Percentiles rank a stretch among this genome's conserved stretches.
These are phyloP conservation scores for Corella eumyota DNA, from an alignment of 23 tunicate species.

Conservation along the genomic window DNA sequence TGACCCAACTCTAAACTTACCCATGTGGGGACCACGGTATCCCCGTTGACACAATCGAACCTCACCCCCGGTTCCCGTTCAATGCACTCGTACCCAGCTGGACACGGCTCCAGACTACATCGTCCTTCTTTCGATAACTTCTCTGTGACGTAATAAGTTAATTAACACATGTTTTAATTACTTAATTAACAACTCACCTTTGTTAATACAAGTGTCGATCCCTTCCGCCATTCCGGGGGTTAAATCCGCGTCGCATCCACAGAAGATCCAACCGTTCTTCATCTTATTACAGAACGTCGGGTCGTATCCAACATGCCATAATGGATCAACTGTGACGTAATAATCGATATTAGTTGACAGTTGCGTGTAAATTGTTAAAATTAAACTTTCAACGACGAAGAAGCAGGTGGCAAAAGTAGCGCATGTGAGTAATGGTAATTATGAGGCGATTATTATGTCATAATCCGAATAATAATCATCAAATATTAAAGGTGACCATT, in stretches of 20 bases:
- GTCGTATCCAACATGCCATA: slow-evolving; percentile 54
- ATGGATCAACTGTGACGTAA: slow-evolving; percentile 33
- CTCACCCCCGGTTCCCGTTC: slow-evolving; percentile 10
- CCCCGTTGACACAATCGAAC: slow-evolving; percentile 37
- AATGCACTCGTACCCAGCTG: slow-evolving; percentile 10
- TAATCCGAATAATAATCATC: too few species aligned
- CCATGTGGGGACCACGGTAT: slow-evolving; percentile 14
- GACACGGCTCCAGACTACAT: slow-evolving; percentile 24
- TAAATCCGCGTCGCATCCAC: slow-evolving; percentile 18
- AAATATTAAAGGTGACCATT: too few species aligned
- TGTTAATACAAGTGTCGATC: slow-evolving; percentile 37
- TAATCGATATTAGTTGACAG: too few species aligned
- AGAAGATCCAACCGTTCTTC: slow-evolving; percentile 42
- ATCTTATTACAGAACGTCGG: slow-evolving; percentile 36
- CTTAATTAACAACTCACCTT: slow-evolving; percentile 14
- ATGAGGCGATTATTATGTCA: too few species aligned
- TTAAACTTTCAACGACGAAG: too few species aligned
- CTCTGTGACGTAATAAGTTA: neutral
- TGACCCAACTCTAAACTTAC: slow-evolving; percentile 18
- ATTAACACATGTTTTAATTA: too few species aligned
- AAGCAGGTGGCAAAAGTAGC: too few species aligned
- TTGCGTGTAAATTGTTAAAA: too few species aligned
- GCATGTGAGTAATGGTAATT: too few species aligned
- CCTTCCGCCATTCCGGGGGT: slow-evolving; percentile 42
- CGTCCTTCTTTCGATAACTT: slow-evolving; percentile 6